phyloP scores from a whole-genome alignment of 2,113 vertebrate species.

The Chlorodrepanis virens region DNA sequence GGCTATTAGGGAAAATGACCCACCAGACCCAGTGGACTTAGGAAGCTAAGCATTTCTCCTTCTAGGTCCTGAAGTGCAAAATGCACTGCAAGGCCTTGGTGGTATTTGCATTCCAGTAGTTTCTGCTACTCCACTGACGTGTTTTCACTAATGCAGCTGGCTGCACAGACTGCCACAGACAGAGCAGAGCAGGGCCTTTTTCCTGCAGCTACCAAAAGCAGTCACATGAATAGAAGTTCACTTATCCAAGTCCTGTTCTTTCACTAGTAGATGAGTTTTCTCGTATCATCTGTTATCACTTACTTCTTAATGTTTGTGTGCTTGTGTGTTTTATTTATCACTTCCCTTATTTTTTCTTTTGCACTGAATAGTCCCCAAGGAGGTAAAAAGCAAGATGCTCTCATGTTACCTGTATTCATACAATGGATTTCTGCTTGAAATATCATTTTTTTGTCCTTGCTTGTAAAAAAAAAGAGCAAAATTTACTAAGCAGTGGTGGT shows the following conservation, averaged over 20 bases:
- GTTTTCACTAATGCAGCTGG: not conserved
- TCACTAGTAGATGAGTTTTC: not conserved
- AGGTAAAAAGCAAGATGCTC: not conserved
- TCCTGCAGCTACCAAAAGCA: not conserved
- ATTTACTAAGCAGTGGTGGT: not conserved
- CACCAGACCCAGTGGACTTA: not conserved
- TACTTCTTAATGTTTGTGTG: not conserved
- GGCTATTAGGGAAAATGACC: not conserved
- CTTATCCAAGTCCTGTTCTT: not conserved
- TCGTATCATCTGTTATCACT: not conserved
- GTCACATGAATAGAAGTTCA: not conserved
- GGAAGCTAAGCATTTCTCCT: not conserved
- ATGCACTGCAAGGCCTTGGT: not conserved
- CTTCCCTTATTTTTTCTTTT: not conserved
- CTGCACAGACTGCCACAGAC: not conserved
- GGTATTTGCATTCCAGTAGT: not conserved
- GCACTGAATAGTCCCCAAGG: not conserved
- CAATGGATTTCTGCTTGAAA: not conserved
- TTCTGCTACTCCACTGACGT: not conserved
- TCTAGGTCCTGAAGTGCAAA: not conserved
- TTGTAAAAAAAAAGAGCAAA: not conserved
- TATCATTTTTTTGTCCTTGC: not conserved
- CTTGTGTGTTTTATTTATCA: not conserved
- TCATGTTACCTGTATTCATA: not conserved
- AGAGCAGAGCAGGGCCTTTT: not conserved